A percentile compares a stretch with the other conserved stretches of the same genome.
phyloP scores from a whole-genome alignment of 1,140 invertebrate genomes.

The Theocolax elegans region DNA sequence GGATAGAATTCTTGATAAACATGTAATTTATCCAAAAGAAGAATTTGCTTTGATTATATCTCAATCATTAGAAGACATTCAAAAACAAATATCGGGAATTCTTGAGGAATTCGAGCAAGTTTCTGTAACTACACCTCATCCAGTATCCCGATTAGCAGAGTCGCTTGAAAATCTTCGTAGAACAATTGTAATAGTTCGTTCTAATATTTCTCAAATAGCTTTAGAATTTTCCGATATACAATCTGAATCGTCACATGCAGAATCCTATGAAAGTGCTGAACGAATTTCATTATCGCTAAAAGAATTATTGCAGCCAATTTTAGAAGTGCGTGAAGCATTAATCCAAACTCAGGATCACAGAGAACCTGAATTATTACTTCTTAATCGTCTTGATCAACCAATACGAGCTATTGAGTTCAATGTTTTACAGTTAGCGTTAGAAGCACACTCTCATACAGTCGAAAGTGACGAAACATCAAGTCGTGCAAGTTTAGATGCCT shows the following conservation, averaged over 20 bases:
- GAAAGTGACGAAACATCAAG: constrained; percentile 24
- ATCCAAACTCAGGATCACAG: constrained; percentile 45
- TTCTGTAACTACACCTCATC: constrained; percentile 36
- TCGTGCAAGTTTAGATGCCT: constrained; percentile 39
- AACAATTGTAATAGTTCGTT: constrained; percentile 42
- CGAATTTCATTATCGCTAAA: constrained; percentile 36
- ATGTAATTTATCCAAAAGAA: constrained; percentile 35
- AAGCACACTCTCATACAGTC: constrained; percentile 29
- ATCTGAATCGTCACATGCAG: constrained; percentile 13
- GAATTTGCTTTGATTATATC: constrained; percentile 37
- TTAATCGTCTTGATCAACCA: constrained; percentile 49
- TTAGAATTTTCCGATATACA: constrained; percentile 12
- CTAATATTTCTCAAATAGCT: constrained; percentile 23
- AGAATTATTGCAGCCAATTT: constrained; percentile 49
- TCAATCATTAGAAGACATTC: constrained; percentile 45
- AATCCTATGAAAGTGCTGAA: constrained; percentile 33
- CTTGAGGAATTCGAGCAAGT: constrained; percentile 55
- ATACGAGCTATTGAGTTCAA: constrained; percentile 48
- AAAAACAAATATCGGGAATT: constrained; percentile 50
- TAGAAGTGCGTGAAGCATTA: constrained; percentile 47
- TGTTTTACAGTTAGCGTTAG: constrained; percentile 42
- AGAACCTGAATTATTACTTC: constrained; percentile 48
- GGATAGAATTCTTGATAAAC: constrained; percentile 22
- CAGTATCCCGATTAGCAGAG: constrained; percentile 46
- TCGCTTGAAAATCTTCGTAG: constrained; percentile 48